Evolutionary conservation across 2,113 vertebrate species (phyloP), one percentile per base, ranked within the genome.

Genomic region (Chloroceryle aenea): DNA sequence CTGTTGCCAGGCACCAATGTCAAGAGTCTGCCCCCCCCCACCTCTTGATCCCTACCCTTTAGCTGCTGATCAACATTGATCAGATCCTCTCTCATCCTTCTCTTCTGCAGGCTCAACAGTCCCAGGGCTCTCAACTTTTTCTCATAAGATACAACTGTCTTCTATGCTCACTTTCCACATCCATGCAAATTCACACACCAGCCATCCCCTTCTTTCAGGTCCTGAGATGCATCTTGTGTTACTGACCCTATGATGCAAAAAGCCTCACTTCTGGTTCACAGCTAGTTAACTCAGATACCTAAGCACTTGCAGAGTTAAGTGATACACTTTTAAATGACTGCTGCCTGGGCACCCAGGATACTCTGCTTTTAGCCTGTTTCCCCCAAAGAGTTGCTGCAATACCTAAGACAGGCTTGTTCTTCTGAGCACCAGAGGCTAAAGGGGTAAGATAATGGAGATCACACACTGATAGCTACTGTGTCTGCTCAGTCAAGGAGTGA

Each of bases 341-440:
- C 89, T 87, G 87, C 34, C 89, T 63, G 74, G 69, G 79, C 93
- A 95, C 45, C 20, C n/a, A 7, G 26, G 48, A 59, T 29, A 30
- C 77, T 89, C 50, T 4, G 29, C 84, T 89, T 91, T 87, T 45
- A 85, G 85, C 42, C 5, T 59, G 38, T 52, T 87, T 94, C 74
- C 87, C 66, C 92, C 43, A 42, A 85, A 91, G 92, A 94, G 68
- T 58, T 95, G 84, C 87, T 58, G 84, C 3, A 74, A 89, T 90
- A 92, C 73, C 87, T 78, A 34, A 45, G 80, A 27, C 77, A 69
- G 91, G 59, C 81, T 7, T 79, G 85, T 74, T 82, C 69, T 67
- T 43, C 75, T 30, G 34, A 72, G 73, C 87, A 38, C 4, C 27
- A 36, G 63, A 78, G 72, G 48, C 15, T 27, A 69, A 59, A 76